Base-by-base conservation (phyloP, 2,113 vertebrate genomes). In the Semnornis frantzii region DNA sequence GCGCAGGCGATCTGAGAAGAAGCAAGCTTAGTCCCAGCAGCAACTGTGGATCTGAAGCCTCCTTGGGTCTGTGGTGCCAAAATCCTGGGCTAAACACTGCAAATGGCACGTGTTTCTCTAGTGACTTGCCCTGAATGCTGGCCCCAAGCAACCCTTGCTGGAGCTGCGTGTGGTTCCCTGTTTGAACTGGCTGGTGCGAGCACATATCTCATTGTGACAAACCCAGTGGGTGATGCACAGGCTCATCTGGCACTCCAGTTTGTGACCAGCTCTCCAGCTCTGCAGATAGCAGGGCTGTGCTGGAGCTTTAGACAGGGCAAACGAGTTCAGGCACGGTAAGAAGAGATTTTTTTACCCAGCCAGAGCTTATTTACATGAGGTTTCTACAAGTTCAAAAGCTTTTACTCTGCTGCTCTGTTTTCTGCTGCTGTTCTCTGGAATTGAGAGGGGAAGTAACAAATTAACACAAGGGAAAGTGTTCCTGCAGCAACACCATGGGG, bases 371-470 rank as follows among this genome's bases (percentile, higher is more conserved):
- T 92, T 81, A 28, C 81, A 30, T 50, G 48, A 78, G 54, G 58
- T 78, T 92, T 92, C 65, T 75, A 34, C 60, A 50, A 69, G 54
- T 78, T 92, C 54, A 27, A 39, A 69, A 50, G 57, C 91, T 95
- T 93, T 73, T 20, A 66, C 48, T 80, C n/a, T 13, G 20, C 30
- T 64, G 62, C 82, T 88, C 19, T 60, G 60, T 71, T 82, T 37
- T 93, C 83, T 79, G 78, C 85, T 93, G 90, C 92, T 93, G 90
- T 81, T 90, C 88, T 78, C 76, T 96, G 93, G 88, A 92, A 77
- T 37, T 70, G 54, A 83, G 54, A 90, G 83, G 82, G 93, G 96
- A 96, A 94, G 80, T 96, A 94, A 94, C 85, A 96, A 81, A 95
- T 94, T 94, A 95, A 63, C 91, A 85, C 89, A 72, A 74, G 72